phyloP scores from a whole-genome alignment of 2,113 vertebrate genomes.

The Cromileptes altivelis region DNA sequence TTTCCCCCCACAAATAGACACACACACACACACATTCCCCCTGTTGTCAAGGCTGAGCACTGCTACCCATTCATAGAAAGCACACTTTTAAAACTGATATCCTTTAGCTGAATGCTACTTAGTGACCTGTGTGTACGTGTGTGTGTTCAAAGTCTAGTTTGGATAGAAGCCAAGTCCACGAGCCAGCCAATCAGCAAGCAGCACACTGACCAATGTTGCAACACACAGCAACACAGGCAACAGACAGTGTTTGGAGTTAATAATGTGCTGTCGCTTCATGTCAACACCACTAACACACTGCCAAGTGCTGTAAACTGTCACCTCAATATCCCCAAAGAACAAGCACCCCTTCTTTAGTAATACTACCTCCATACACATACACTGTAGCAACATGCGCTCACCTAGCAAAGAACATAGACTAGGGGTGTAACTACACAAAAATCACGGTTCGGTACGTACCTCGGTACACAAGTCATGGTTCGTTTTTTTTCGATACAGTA shows the following conservation, averaged over 20 bases:
- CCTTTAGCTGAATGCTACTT: slow-evolving; percentile 13
- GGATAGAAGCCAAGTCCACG: slow-evolving; percentile 57
- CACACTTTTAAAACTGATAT: not conserved
- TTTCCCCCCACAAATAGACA: slow-evolving; percentile 33
- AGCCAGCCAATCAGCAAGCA: slow-evolving; percentile 45
- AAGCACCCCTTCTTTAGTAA: too few species aligned
- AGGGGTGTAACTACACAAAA: too few species aligned
- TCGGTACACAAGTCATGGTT: too few species aligned
- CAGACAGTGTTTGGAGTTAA: not conserved
- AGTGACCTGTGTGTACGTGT: not conserved
- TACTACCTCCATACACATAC: too few species aligned
- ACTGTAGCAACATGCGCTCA: too few species aligned
- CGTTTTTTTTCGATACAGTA: too few species aligned
- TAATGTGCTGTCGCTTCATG: not conserved
- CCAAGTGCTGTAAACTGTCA: not conserved
- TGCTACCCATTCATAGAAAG: slow-evolving; percentile 9
- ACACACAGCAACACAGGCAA: slow-evolving; percentile 46
- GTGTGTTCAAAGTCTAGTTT: slow-evolving; percentile 8
- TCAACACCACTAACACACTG: not conserved
- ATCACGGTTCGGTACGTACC: too few species aligned
- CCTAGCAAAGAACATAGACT: too few species aligned
- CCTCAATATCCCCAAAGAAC: too few species aligned
- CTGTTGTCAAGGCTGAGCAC: not conserved
- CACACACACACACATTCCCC: not conserved
- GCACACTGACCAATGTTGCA: slow-evolving; percentile 49